phyloP scores from a whole-genome alignment of 2,113 vertebrate species.

The Oreocharis arfaki region DNA sequence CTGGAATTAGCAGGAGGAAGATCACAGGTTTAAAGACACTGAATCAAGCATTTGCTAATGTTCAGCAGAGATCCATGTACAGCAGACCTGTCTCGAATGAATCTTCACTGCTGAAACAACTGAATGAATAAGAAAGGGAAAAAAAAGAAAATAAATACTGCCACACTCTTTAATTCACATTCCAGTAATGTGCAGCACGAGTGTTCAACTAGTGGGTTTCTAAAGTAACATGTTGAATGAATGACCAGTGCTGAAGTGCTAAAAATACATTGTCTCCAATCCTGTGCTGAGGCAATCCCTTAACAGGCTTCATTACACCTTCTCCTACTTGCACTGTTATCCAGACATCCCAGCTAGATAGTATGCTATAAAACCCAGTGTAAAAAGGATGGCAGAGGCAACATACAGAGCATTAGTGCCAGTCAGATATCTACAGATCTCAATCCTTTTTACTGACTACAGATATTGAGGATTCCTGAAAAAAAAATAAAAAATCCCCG shows the following conservation, averaged over 20 bases:
- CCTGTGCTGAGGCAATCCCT: neutral
- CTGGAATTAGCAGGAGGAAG: neutral
- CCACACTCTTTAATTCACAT: neutral
- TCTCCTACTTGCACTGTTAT: neutral
- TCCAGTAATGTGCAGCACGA: neutral
- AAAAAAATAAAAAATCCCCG: neutral
- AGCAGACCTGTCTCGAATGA: neutral
- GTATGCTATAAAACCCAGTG: neutral
- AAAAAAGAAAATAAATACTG: neutral
- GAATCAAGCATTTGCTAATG: neutral
- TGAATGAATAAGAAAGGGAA: neutral
- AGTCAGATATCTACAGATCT: constrained; percentile 1
- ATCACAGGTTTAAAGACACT: neutral
- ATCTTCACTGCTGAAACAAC: neutral
- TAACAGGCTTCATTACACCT: neutral
- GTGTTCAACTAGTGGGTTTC: neutral
- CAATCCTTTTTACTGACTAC: neutral
- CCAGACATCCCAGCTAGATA: neutral
- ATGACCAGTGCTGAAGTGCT: neutral
- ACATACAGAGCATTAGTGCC: neutral
- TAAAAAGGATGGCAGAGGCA: neutral
- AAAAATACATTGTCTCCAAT: neutral
- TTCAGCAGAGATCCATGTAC: neutral
- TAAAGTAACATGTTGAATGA: neutral
- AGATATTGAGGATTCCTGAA: neutral